Base-by-base conservation (phyloP, 1,140 invertebrate species). In the Diprion similis region DNA sequence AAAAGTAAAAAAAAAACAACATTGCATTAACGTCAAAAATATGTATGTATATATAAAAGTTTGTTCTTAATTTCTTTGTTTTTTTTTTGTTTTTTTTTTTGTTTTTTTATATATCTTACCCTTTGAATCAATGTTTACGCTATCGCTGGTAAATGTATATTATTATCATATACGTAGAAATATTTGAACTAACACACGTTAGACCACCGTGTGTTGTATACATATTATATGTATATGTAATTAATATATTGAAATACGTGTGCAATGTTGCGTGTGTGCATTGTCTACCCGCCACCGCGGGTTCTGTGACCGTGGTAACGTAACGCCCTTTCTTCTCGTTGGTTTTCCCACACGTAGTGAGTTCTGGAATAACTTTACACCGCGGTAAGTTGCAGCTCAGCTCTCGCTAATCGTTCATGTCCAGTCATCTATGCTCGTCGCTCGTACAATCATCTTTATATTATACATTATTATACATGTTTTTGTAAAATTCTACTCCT, bases 361-460 rank as follows among this genome's bases (percentile, higher is more conserved):
- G 93, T 97, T 96, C 94, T 97, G 95, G 95, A 96, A 94, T 93
- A 96, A 94, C 92, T 96, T 96, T 95, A 95, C 94, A 93, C 95
- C 95, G 93, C 94, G 95, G 95, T 97, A 97, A 96, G 95, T 96
- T 92, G 91, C 92, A 92, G 92, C 92, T 88, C 86, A 87, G 85
- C 85, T 88, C 87, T 89, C 86, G 87, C 86, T 88, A 87, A 87
- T 84, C 84, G 82, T 87, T 86, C 82, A 84, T 87, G 82, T 85
- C 80, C 81, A 83, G 84, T 80, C 71, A 75, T 72, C 45, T 47
- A 19, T 18, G 24, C 73, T 46, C 51, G 51, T 59, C 51, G 51
- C 51, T 59, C 68, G 73, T 74, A 76, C 76, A 75, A 65, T 68
- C 45, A 59, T 70, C 67, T 37, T 37, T 37, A 37, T 37, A 37